A percentile compares a stretch with the other conserved stretches of the same genome.
phyloP scores from a whole-genome alignment of 2,113 vertebrate genomes.

The Perca schrenkii region DNA sequence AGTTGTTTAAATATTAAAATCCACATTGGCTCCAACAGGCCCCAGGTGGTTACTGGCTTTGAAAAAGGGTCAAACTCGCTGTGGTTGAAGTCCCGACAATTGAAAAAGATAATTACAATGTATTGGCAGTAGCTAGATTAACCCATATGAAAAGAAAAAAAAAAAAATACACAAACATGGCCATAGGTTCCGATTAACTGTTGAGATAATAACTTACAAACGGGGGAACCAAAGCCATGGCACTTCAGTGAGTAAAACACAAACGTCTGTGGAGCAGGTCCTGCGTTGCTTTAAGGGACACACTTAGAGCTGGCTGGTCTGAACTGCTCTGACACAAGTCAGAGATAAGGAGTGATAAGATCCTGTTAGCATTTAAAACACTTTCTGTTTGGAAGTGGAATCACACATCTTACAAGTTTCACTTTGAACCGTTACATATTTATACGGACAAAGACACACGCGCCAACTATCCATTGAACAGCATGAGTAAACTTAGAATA shows the following conservation, averaged over 20 bases:
- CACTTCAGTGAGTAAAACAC: slow-evolving; percentile 58
- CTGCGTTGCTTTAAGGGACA: slow-evolving; percentile 2
- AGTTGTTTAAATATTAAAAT: background rate
- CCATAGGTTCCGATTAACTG: slow-evolving; percentile 21
- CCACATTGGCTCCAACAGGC: background rate
- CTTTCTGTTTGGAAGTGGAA: slow-evolving; percentile 13
- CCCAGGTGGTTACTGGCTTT: background rate
- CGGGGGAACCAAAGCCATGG: slow-evolving; percentile 48
- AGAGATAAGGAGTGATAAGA: slow-evolving; percentile 27
- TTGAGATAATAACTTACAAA: slow-evolving; percentile 33
- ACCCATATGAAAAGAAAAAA: slow-evolving; percentile 24
- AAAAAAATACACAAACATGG: slow-evolving; percentile 32
- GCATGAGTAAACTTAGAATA: slow-evolving; percentile 24
- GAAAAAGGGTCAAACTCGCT: background rate
- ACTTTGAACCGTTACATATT: slow-evolving; percentile 42
- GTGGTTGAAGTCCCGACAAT: slow-evolving; percentile 24
- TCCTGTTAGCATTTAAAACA: slow-evolving; percentile 29
- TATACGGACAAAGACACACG: slow-evolving; percentile 14
- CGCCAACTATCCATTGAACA: slow-evolving; percentile 16
- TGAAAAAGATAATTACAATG: slow-evolving; percentile 21
- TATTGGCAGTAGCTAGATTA: slow-evolving; percentile 53
- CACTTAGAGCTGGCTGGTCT: slow-evolving; percentile 14
- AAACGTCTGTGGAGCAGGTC: slow-evolving; percentile 15
- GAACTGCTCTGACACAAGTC: slow-evolving; percentile 20
- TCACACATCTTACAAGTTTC: slow-evolving; percentile 6